Evolutionary conservation across 1,140 invertebrate species (phyloP), one percentile per base, ranked within the genome.

Genomic region (Tigriopus japonicus): DNA sequence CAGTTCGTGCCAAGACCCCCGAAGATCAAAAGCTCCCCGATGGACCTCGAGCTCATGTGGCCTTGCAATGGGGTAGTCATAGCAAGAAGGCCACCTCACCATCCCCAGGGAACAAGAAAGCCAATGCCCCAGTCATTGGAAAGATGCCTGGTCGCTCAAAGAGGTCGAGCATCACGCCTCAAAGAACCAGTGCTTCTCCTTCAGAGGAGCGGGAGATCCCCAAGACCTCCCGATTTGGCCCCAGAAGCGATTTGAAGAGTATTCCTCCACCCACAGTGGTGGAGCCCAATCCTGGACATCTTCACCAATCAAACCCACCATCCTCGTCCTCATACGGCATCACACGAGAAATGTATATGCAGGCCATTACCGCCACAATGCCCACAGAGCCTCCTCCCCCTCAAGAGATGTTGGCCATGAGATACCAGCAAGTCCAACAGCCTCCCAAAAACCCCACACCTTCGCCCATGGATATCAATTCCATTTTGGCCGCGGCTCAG

Each of bases 361-460:
- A 35, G 28, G 28, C 28, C 28, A 35, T 35, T 9, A 35, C 28
- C 28, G 28, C 28, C 28, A 35, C 28, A 3, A 35, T 35, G 28
- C 28, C 28, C 28, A 35, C 28, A 5, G 28, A 35, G 9, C 28
- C 28, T 3, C 28, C 28, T 9, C 28, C 28, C 9, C 28, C 28
- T 35, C 28, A 35, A 35, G 28, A 35, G 28, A 9, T 9, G 9
- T 35, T 35, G 28, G 28, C 28, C 28, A 35, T 35, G 28, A 3
- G 28, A 5, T 35, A 35, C 9, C 28, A 35, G 28, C 28, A 35
- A 35, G 28, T 9, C 9, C 28, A 35, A 35, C 28, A 35, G 28
- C 55, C 55, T 35, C 55, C 55, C 21, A 58, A 58, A 15, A 58
- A 58, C 28, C 55, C 55, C 1, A 58, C 55, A 3, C 55, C 55